Evolutionary conservation across 2,888 invertebrate genomes (phyloP).

Genomic region (Panopea generosa): DNA sequence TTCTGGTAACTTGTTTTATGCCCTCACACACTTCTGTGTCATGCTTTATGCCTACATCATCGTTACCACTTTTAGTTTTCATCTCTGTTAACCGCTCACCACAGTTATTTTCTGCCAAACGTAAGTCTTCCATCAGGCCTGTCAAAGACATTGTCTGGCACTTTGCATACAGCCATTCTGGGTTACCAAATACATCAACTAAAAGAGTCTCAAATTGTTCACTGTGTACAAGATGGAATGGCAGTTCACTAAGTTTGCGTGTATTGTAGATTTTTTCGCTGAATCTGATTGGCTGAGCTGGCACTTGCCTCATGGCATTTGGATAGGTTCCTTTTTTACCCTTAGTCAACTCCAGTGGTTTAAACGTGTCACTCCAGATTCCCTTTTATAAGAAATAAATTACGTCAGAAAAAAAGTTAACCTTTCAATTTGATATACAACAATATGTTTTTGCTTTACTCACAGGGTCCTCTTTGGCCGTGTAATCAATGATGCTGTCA

Average conservation of each 20-base stretch:
- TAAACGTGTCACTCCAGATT: slow-evolving; percentile 69
- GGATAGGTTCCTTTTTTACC: slow-evolving; percentile 76
- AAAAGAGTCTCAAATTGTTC: slow-evolving; percentile 87
- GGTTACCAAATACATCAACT: slow-evolving; percentile 96
- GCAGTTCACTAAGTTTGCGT: slow-evolving; percentile 74
- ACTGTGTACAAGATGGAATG: slow-evolving; percentile 72
- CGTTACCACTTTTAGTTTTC: slow-evolving; percentile 20
- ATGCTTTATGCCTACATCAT: slow-evolving; percentile 36
- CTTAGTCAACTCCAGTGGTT: slow-evolving; percentile 75
- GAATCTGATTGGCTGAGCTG: slow-evolving; percentile 69
- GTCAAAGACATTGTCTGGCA: slow-evolving; percentile 97
- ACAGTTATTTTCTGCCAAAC: slow-evolving; percentile 46
- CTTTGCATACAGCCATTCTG: slow-evolving; percentile 98
- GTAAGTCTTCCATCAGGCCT: slow-evolving; percentile 95
- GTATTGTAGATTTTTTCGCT: slow-evolving; percentile 63
- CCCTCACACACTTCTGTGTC: slow-evolving; percentile 50
- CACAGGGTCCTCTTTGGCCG: too few relatives aligned
- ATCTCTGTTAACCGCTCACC: slow-evolving; percentile 18
- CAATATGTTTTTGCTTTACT: too few relatives aligned
- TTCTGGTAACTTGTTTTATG: slow-evolving; percentile 60
- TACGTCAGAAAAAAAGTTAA: neutral
- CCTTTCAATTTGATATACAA: too few relatives aligned
- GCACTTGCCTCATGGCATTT: slow-evolving; percentile 69
- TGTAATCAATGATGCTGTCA: too few relatives aligned
- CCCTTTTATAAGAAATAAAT: slow-evolving; percentile 54